These are phyloP conservation scores for Abrostola triplasia DNA, from an alignment of 2,888 invertebrate genomes.

Conservation along the genomic window DNA sequence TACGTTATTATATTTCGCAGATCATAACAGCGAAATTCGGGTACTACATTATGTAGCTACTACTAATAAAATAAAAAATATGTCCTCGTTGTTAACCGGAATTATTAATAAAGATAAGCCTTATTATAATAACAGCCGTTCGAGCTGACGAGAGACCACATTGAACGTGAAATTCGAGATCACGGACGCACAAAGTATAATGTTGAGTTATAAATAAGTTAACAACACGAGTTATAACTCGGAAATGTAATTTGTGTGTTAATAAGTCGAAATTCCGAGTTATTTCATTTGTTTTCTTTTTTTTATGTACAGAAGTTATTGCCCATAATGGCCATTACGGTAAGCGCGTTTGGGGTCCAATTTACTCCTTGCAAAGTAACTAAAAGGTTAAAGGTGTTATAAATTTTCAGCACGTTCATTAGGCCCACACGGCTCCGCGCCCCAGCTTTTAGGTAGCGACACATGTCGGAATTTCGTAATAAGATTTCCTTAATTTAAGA, in stretches of 20 bases:
- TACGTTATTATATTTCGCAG: no score
- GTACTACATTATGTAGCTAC: no score
- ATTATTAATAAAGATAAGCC: slow-evolving; percentile 5
- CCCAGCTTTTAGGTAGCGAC: slow-evolving; percentile 80
- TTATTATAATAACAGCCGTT: neutral
- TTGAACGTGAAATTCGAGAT: neutral
- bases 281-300: slow-evolving; percentile 7
- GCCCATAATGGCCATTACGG: slow-evolving; percentile 49
- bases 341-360: slow-evolving; percentile 71
- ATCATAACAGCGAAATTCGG: no score
- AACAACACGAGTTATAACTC: no score
- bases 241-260: slow-evolving; percentile 12
- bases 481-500: slow-evolving; percentile 86
- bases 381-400: slow-evolving; percentile 83
- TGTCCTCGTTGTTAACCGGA: neutral
- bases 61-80: neutral
- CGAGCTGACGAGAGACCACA: slow-evolving; percentile 8
- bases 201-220: no score
- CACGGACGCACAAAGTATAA: no score
- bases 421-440: slow-evolving; percentile 75
- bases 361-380: slow-evolving; percentile 75
- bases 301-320: slow-evolving; percentile 51
- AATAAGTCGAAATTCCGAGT: slow-evolving; percentile 3
- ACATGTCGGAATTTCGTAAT: slow-evolving; percentile 87
- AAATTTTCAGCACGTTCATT: slow-evolving; percentile 87